These are phyloP conservation scores for Bubo scandiacus DNA, from an alignment of 2,113 vertebrate genomes.

Conservation along the genomic window DNA sequence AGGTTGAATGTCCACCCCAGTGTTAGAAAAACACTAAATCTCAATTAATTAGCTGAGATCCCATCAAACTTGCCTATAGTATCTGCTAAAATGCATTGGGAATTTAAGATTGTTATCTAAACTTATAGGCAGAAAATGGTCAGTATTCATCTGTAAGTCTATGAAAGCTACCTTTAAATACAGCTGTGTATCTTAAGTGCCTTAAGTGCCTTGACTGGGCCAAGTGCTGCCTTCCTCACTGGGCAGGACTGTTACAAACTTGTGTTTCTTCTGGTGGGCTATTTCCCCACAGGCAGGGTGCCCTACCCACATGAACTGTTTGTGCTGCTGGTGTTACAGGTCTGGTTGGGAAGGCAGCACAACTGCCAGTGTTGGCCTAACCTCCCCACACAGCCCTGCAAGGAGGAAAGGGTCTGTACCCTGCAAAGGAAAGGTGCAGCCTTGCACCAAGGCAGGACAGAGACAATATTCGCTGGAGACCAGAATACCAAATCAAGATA, in stretches of 20 bases:
- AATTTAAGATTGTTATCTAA: not conserved
- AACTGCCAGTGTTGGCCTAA: not conserved
- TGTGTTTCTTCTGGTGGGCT: not conserved
- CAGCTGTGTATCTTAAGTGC: not conserved
- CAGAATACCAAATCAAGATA: not conserved
- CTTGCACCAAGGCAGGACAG: not conserved
- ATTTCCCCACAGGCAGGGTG: not conserved
- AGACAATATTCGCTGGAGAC: not conserved
- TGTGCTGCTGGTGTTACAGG: not conserved
- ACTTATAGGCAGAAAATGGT: not conserved
- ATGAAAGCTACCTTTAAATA: not conserved
- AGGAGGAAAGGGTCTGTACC: not conserved
- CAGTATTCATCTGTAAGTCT: not conserved
- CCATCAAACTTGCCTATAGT: not conserved
- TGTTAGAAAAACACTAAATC: not conserved
- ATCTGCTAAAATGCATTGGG: not conserved
- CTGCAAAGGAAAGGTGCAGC: not conserved
- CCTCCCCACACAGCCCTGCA: not conserved
- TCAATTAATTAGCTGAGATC: constrained; percentile 3
- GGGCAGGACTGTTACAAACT: not conserved
- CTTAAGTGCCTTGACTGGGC: not conserved
- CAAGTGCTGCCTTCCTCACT: not conserved
- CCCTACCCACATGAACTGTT: not conserved
- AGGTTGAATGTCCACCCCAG: not conserved
- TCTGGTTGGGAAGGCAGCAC: not conserved